Conservation (phyloP, 92 coral and sea anemone genomes). For the Scolanthus callimorphus region DNA sequence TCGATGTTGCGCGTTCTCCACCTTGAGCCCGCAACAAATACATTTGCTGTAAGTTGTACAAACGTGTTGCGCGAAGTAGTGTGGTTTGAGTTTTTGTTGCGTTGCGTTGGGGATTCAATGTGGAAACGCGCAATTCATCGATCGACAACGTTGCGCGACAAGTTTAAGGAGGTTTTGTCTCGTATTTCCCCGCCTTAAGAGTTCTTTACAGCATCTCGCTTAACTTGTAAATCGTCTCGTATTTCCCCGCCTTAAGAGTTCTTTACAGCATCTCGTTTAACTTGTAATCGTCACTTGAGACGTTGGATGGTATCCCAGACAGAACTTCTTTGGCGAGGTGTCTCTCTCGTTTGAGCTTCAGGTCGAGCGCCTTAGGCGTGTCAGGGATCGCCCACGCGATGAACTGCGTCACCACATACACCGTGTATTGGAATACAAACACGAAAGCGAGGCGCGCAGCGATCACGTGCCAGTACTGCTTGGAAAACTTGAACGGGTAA, state of each 20-base stretch:
- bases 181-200: neutral
- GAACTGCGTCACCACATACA: conserved; percentile 52
- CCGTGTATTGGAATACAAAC: conserved; percentile 62
- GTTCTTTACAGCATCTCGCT: neutral
- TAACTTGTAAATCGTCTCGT: neutral
- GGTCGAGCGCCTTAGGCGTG: conserved; percentile 39
- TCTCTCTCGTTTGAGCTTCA: conserved; percentile 49
- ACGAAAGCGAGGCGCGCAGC: conserved; percentile 80
- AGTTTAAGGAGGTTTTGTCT: neutral
- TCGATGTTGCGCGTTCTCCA: too few species aligned
- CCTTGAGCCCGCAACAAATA: too few species aligned
- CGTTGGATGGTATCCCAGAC: too few species aligned
- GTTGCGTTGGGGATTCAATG: too few species aligned
- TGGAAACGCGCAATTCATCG: too few species aligned
- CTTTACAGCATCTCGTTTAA: conserved; percentile 37
- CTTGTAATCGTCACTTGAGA: too few species aligned
- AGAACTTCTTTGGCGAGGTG: conserved; percentile 39
- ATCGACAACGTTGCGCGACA: neutral
- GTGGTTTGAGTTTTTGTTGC: too few species aligned
- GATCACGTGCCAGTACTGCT: conserved; percentile 80
- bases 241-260: neutral
- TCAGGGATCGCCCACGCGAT: conserved; percentile 71
- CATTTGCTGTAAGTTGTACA: too few species aligned
- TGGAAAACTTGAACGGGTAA: conserved; percentile 49
- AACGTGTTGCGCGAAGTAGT: too few species aligned